Base-by-base conservation (phyloP, 2,797 vertebrate species). In the Pseudopleuronectes americanus region DNA sequence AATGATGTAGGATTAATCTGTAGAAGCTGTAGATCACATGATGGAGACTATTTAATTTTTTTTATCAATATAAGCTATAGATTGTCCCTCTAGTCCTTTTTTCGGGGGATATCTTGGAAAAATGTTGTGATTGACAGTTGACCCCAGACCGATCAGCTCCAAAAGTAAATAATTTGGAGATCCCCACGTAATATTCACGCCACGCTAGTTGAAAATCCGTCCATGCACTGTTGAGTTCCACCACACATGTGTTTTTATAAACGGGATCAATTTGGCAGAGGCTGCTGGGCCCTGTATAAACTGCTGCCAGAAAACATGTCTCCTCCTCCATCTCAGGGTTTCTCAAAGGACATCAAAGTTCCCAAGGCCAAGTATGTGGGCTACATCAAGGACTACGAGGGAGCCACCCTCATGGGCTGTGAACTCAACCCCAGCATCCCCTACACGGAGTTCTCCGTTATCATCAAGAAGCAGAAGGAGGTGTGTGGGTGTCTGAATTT, bases 381-480 rank as follows among this genome's bases (percentile, higher is more conserved):
- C 79, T 99, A 99, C 88, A 99, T 99, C 88, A 99, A 99, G 82
- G 98, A 99, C 90, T 99, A 99, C 54, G 98, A 99, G 89, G 98
- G 98, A 59, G 98, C 98, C 79, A 99, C 98, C 0, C 94, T 99
- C 69, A 99, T 99, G 98, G 98, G 97, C 71, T 99, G 98, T 84
- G 98, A 99, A 79, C 94, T 99, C 65, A 99, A 99, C 86, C 97
- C 98, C 59, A 95, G 95, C 88, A 99, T 99, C 76, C 98, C 98
- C 0, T 99, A 99, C 90, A 99, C 98, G 0, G 98, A 99, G 90
- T 99, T 99, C 91, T 99, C 98, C 3, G 96, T 99, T 75, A 99
- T 99, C 85, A 99, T 99, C 89, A 99, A 99, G 91, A 99, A 99
- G 81, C 98, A 99, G 87, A 99, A 99, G 87, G 98, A 99, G 97